Evolutionary conservation across 2,888 invertebrate species (phyloP).

Genomic region (Harpalus rubripes): DNA sequence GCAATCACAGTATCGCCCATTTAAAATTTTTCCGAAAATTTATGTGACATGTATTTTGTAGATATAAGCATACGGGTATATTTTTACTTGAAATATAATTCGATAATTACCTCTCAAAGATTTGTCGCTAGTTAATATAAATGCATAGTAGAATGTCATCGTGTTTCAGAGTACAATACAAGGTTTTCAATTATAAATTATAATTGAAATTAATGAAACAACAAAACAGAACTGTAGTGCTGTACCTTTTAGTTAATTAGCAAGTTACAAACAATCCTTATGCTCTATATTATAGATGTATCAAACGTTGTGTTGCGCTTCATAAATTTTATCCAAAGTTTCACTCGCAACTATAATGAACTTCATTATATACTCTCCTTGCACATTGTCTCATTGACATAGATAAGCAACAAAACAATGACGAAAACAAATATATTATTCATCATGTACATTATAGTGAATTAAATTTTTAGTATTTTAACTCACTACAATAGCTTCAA

Average conservation of each 20-base stretch:
- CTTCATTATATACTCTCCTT: background rate
- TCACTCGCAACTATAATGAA: background rate
- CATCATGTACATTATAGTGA: too few relatives aligned
- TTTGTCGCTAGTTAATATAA: background rate
- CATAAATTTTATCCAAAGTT: background rate
- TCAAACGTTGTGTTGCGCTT: slow-evolving; percentile 11
- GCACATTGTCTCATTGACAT: background rate
- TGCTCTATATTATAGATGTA: slow-evolving; percentile 13
- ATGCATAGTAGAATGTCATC: background rate
- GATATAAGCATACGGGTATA: too few relatives aligned
- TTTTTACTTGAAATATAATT: background rate
- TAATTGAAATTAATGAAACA: slow-evolving; percentile 49
- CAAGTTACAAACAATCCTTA: slow-evolving; percentile 36
- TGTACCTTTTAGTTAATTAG: slow-evolving; percentile 50
- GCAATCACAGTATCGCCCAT: too few relatives aligned
- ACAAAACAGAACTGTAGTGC: slow-evolving; percentile 38
- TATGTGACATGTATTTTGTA: too few relatives aligned
- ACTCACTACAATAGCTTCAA: too few relatives aligned
- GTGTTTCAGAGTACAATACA: background rate
- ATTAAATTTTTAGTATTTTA: too few relatives aligned
- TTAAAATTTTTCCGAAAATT: too few relatives aligned
- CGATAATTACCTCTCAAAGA: background rate
- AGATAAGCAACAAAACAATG: too few relatives aligned
- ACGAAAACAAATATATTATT: too few relatives aligned
- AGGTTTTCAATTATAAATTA: slow-evolving; percentile 50